Conservation (phyloP, 2,113 vertebrate species). For the Neogale vison region DNA sequence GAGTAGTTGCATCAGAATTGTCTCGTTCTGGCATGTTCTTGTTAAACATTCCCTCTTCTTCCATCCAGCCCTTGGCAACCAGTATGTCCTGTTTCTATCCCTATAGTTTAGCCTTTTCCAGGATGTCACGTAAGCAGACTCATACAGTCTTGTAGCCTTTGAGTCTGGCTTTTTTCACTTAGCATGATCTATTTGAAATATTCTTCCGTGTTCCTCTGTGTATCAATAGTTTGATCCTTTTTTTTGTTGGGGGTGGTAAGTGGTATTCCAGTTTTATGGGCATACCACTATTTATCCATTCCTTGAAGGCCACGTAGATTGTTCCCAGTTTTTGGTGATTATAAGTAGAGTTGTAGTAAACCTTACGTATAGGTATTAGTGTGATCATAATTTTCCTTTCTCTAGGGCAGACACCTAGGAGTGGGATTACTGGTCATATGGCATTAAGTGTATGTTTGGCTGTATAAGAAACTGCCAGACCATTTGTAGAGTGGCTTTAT, state of each 20-base stretch:
- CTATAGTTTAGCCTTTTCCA: not conserved
- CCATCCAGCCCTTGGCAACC: not conserved
- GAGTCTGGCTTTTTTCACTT: not conserved
- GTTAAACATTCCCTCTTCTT: not conserved
- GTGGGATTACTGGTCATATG: not conserved
- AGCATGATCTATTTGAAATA: not conserved
- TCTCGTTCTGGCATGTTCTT: not conserved
- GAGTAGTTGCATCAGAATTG: not conserved
- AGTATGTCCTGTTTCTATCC: not conserved
- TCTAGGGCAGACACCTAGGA: not conserved
- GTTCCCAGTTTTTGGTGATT: not conserved
- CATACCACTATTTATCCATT: not conserved
- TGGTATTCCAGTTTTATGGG: not conserved
- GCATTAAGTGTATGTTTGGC: not conserved
- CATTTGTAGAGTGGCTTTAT: not conserved
- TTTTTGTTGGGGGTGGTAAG: not conserved
- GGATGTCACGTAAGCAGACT: not conserved
- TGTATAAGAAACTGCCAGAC: not conserved
- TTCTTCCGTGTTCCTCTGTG: not conserved
- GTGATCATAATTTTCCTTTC: slow-evolving; percentile 19
- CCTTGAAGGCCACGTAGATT: not conserved
- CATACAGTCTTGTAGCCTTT: not conserved
- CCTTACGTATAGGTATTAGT: not conserved
- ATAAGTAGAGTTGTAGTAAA: not conserved
- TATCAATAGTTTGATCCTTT: not conserved